Evolutionary conservation across 2,797 vertebrate species (phyloP).

Genomic region (Cuculus canorus): DNA sequence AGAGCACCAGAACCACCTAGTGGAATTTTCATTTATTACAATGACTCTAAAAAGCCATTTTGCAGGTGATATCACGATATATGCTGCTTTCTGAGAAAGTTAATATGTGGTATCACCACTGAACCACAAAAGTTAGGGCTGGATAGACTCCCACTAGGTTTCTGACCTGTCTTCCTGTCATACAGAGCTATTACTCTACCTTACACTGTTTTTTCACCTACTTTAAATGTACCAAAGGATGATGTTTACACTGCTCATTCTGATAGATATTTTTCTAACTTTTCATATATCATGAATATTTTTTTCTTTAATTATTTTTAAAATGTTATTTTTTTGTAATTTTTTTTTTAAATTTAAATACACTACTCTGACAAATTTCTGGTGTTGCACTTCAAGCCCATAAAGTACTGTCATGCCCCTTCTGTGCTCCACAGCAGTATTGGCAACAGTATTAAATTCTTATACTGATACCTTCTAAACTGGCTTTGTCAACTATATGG

Average conservation of each 20-base stretch:
- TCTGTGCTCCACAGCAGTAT: not conserved
- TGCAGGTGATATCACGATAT: not conserved
- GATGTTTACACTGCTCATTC: not conserved
- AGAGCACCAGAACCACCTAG: constrained; percentile 79
- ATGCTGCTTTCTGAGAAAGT: not conserved
- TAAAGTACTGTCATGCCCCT: not conserved
- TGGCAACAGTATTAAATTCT: not conserved
- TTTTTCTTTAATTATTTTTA: not conserved
- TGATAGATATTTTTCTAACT: not conserved
- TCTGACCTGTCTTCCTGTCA: not conserved
- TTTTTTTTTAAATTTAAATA: not conserved
- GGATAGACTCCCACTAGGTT: not conserved
- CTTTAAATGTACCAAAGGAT: not conserved
- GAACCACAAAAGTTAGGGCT: not conserved
- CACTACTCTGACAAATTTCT: not conserved
- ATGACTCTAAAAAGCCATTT: not conserved
- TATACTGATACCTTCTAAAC: not conserved
- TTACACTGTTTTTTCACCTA: not conserved
- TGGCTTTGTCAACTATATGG: not conserved
- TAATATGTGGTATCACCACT: not conserved
- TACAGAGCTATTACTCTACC: not conserved
- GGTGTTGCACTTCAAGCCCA: not conserved
- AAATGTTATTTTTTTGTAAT: not conserved
- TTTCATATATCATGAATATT: not conserved
- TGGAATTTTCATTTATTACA: constrained; percentile 76